Evolutionary conservation across 2,888 invertebrate genomes (phyloP).

Genomic region (Synanthedon andrenaeformis): DNA sequence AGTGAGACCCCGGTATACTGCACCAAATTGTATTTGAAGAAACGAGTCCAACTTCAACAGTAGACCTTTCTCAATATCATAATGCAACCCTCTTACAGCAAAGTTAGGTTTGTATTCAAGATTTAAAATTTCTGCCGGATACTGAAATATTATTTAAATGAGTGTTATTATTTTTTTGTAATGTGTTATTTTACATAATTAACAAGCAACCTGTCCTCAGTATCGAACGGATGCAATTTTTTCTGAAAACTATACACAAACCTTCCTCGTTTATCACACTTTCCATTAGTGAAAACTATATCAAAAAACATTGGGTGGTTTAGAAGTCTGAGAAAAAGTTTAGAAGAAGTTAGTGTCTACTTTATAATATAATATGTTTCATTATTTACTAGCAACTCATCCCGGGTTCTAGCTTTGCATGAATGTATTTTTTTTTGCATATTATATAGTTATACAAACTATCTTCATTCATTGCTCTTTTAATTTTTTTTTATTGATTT

Average conservation of each 20-base stretch:
- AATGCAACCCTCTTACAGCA: slow-evolving; percentile 97
- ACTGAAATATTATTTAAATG: slow-evolving; percentile 64
- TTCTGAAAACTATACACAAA: not conserved
- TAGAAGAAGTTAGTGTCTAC: too few species aligned
- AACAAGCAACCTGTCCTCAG: too few species aligned
- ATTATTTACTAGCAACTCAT: too few species aligned
- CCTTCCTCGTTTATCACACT: not conserved
- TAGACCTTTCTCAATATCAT: slow-evolving; percentile 95
- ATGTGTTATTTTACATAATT: not conserved
- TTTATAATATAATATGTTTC: too few species aligned
- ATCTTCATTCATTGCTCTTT: too few species aligned
- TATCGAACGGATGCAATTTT: too few species aligned
- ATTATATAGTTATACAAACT: too few species aligned
- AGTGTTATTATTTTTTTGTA: not conserved
- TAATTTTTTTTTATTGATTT: too few species aligned
- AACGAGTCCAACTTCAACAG: slow-evolving; percentile 96
- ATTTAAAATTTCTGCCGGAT: slow-evolving; percentile 84
- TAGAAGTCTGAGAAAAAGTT: not conserved
- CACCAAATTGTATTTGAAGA: slow-evolving; percentile 95
- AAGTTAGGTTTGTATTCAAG: slow-evolving; percentile 92
- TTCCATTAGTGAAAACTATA: too few species aligned
- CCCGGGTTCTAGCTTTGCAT: too few species aligned
- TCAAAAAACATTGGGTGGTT: too few species aligned
- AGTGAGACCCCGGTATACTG: slow-evolving; percentile 89
- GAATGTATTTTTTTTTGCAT: too few species aligned